A percentile compares a stretch with the other conserved stretches of the same genome.
Conservation (phyloP, 1,140 invertebrate species). For the Lepidurus apus region DNA sequence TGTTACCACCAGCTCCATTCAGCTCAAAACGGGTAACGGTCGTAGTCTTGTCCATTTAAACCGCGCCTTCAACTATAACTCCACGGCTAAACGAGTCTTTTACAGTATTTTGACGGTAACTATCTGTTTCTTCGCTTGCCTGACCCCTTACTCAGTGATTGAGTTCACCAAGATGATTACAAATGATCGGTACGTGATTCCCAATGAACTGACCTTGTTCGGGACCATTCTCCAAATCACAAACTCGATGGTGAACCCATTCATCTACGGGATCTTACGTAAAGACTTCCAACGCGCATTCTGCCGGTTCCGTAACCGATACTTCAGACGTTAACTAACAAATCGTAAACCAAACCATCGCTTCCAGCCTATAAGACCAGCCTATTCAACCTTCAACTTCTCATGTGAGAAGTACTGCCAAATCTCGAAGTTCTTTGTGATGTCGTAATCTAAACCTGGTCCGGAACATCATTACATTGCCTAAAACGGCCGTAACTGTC, state of each 20-base stretch:
- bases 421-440: neutral
- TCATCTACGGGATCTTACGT: conserved; percentile 46
- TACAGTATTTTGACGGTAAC: conserved; percentile 44
- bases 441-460: neutral
- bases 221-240: conserved; percentile 42
- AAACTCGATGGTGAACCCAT: conserved; percentile 44
- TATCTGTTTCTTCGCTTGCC: conserved; percentile 43
- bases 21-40: no score
- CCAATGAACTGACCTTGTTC: conserved; percentile 41
- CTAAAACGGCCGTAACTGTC: neutral
- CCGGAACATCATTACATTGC: neutral
- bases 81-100: conserved; percentile 35
- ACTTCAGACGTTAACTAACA: neutral
- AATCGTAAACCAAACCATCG: no score
- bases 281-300: conserved; percentile 41
- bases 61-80: neutral
- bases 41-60: no score
- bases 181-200: conserved; percentile 36
- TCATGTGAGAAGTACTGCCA: neutral
- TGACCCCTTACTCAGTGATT: conserved; percentile 47
- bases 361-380: no score
- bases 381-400: neutral
- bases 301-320: neutral
- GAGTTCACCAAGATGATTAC: conserved; percentile 44
- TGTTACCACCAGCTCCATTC: no score